Conservation (phyloP, 2,888 invertebrate species). For the Tachina lurida region DNA sequence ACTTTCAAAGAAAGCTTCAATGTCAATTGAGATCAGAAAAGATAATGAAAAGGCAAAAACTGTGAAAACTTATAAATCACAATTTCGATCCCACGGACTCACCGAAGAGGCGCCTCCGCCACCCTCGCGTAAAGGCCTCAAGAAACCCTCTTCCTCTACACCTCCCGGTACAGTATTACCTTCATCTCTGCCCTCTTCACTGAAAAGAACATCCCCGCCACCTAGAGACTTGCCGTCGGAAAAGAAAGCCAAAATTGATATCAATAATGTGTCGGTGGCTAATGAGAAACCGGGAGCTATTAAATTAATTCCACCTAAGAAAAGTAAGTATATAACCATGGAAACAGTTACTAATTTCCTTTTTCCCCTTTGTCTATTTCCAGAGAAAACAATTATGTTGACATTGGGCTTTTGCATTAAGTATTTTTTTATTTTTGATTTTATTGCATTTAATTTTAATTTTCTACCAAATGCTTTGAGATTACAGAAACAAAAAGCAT, state of each 20-base stretch:
- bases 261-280: constrained; percentile 81
- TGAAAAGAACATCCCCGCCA: constrained; percentile 75
- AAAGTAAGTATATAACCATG: constrained; percentile 89
- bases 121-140: constrained; percentile 87
- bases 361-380: constrained; percentile 67
- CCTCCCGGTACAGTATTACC: constrained; percentile 77
- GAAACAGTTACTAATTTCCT: constrained; percentile 75
- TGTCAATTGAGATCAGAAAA: constrained; percentile 91
- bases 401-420: constrained; percentile 72
- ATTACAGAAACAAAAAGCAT: constrained; percentile 37
- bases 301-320: constrained; percentile 93
- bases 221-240: constrained; percentile 85
- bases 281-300: constrained; percentile 91
- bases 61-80: constrained; percentile 95
- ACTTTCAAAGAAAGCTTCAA: constrained; percentile 86
- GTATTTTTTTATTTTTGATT: constrained; percentile 53
- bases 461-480: constrained; percentile 36
- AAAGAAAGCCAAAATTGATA: constrained; percentile 89
- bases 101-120: constrained; percentile 95
- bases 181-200: constrained; percentile 73
- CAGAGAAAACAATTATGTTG: constrained; percentile 71
- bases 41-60: constrained; percentile 91
- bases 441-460: constrained; percentile 41
- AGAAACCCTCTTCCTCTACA: constrained; percentile 84
- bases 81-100: constrained; percentile 95